Conservation (phyloP, 2,113 vertebrate genomes). For the Larimichthys polyactis region DNA sequence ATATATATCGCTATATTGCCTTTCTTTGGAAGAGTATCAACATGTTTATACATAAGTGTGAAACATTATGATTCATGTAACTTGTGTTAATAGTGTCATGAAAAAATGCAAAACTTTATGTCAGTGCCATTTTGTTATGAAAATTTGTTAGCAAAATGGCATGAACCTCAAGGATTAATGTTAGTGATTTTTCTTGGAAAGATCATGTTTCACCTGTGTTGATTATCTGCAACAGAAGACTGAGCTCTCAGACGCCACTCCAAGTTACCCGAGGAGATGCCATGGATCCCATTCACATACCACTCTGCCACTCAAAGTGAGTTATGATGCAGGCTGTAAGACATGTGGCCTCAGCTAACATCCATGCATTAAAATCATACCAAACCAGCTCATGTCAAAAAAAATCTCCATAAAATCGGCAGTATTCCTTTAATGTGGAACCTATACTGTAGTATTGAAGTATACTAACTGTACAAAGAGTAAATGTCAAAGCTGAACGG, state of each 20-base stretch:
- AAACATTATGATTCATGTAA: not conserved
- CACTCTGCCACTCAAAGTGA: conserved; percentile 7
- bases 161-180: not conserved
- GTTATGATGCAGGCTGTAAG: not conserved
- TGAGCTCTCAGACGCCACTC: not conserved
- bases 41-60: not conserved
- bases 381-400: not conserved
- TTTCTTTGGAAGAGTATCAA: conserved; percentile 7
- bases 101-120: not conserved
- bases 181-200: not conserved
- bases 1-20: not conserved
- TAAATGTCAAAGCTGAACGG: not conserved
- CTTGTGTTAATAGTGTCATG: not conserved
- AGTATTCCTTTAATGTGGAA: not conserved
- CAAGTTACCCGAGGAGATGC: not conserved
- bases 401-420: not conserved
- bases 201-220: not conserved
- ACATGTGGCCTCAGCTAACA: not conserved
- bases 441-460: not conserved
- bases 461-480: not conserved
- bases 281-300: not conserved
- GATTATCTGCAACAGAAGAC: conserved; percentile 5
- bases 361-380: not conserved
- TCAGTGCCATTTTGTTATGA: not conserved
- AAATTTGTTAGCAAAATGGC: not conserved